Evolutionary conservation across 2,888 invertebrate genomes (phyloP).

Genomic region (Phlogophora meticulosa): DNA sequence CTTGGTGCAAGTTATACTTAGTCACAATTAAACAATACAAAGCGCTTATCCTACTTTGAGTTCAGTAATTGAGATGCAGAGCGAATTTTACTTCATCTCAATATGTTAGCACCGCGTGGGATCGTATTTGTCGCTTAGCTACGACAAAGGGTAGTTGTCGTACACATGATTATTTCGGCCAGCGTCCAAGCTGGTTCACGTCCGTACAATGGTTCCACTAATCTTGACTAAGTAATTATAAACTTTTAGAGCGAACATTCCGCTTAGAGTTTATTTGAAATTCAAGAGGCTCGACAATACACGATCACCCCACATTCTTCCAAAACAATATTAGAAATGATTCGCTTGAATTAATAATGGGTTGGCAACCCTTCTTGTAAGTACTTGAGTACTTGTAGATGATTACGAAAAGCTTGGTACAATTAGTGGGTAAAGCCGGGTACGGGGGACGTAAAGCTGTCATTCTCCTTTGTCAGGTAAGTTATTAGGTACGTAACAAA

Average conservation of each 20-base stretch:
- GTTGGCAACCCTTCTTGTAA: slow-evolving; percentile 49
- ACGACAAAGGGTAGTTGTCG: not conserved
- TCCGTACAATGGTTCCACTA: slow-evolving; percentile 34
- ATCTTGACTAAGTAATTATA: slow-evolving; percentile 64
- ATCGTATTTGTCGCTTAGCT: not conserved
- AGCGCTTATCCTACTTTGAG: slow-evolving; percentile 3
- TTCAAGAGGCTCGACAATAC: slow-evolving; percentile 32
- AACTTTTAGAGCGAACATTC: slow-evolving; percentile 57
- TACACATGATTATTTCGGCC: slow-evolving; percentile 38
- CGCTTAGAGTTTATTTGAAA: slow-evolving; percentile 35
- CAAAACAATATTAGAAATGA: slow-evolving; percentile 56
- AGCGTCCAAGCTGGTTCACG: slow-evolving; percentile 27
- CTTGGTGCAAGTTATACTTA: slow-evolving; percentile 17
- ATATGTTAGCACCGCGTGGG: not conserved
- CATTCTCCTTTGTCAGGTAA: slow-evolving; percentile 66
- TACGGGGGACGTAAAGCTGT: slow-evolving; percentile 57
- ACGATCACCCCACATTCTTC: slow-evolving; percentile 43
- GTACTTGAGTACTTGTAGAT: slow-evolving; percentile 53
- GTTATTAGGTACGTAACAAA: slow-evolving; percentile 65
- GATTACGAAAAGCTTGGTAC: slow-evolving; percentile 58
- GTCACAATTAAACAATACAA: slow-evolving; percentile 13
- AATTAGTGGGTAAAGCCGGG: slow-evolving; percentile 62
- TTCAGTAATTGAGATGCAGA: not conserved
- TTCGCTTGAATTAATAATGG: slow-evolving; percentile 56
- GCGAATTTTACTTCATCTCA: not conserved